These are phyloP conservation scores for Chlorocebus sabaeus DNA, from an alignment of 2,113 vertebrate species.

Conservation along the genomic window DNA sequence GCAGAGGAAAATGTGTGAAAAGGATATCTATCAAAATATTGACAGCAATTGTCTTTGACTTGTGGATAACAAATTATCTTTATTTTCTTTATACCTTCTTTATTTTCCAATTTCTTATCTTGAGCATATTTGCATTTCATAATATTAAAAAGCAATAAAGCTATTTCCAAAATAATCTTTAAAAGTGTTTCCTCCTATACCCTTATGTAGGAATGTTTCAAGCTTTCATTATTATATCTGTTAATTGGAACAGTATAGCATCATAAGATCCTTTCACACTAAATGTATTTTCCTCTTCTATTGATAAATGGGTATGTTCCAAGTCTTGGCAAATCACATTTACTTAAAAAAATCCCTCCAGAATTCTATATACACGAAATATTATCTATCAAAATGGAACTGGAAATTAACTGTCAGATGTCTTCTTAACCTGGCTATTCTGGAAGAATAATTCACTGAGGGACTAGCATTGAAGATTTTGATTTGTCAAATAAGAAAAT, in stretches of 20 bases:
- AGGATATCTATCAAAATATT: not conserved
- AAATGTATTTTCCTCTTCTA: not conserved
- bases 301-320: slow-evolving; percentile 39
- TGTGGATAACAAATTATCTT: not conserved
- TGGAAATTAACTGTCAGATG: slow-evolving; percentile 60
- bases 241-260: slow-evolving; percentile 11
- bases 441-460: slow-evolving; percentile 36
- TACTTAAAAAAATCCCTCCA: not conserved
- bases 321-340: slow-evolving; percentile 47
- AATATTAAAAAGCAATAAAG: slow-evolving; percentile 3
- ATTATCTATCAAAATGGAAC: slow-evolving; percentile 56
- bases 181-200: not conserved
- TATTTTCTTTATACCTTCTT: not conserved
- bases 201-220: not conserved
- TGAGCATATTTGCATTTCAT: not conserved
- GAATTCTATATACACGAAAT: slow-evolving; percentile 36
- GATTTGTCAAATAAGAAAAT: slow-evolving; percentile 47
- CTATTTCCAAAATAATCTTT: slow-evolving; percentile 24
- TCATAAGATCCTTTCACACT: not conserved
- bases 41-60: not conserved
- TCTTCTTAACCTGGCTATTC: slow-evolving; percentile 34
- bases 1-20: not conserved
- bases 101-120: not conserved
- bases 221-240: not conserved
- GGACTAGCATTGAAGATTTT: not conserved